Evolutionary conservation across 2,113 vertebrate genomes (phyloP).

Genomic region (Spea bombifrons): DNA sequence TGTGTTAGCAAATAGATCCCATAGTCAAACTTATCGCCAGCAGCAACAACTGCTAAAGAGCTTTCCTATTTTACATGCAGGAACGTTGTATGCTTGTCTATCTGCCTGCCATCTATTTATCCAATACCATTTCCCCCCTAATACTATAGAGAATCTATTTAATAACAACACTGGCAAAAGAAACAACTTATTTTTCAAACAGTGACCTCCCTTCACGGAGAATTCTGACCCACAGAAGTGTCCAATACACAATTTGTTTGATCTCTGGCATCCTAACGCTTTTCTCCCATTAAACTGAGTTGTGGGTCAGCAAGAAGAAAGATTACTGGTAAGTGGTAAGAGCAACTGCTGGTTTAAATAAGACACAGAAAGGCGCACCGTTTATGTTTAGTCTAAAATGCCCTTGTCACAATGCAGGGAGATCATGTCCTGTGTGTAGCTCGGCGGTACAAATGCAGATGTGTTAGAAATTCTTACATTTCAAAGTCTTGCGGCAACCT

Average conservation of each 20-base stretch:
- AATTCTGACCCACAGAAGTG: background rate
- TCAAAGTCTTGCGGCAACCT: too few species aligned
- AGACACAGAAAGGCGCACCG: background rate
- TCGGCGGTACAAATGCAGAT: too few species aligned
- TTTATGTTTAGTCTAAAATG: background rate
- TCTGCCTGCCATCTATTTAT: background rate
- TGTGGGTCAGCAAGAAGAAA: background rate
- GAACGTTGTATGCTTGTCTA: background rate
- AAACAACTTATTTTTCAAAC: background rate
- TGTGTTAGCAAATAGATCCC: too few species aligned
- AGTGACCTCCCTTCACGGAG: background rate
- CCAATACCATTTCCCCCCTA: background rate
- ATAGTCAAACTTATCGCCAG: too few species aligned
- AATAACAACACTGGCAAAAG: background rate
- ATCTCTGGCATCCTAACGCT: background rate
- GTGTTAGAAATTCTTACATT: too few species aligned
- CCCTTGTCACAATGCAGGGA: background rate
- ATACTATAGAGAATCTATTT: background rate
- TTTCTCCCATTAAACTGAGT: constrained; percentile 1
- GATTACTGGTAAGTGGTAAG: background rate
- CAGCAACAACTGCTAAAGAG: too few species aligned
- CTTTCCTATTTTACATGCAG: too few species aligned
- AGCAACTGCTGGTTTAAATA: background rate
- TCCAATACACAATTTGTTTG: background rate
- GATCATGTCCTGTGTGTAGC: background rate